These are phyloP conservation scores for Andrena praecox DNA, from an alignment of 2,888 invertebrate genomes.

Conservation along the genomic window DNA sequence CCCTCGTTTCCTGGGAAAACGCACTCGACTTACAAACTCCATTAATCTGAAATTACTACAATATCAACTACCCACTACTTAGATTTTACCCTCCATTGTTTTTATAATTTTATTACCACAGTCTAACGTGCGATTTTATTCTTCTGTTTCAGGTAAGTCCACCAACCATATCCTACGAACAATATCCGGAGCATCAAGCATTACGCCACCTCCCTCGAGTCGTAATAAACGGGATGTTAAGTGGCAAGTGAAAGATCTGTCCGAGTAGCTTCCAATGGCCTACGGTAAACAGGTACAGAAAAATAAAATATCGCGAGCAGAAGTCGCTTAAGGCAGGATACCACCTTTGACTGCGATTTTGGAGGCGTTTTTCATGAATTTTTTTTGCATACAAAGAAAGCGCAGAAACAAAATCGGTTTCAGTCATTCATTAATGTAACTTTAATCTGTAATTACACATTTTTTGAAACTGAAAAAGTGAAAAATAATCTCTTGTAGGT, in stretches of 20 bases:
- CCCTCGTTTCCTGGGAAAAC: too few relatives aligned
- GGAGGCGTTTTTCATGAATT: too few relatives aligned
- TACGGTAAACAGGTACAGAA: conserved; percentile 43
- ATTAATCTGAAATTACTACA: neutral
- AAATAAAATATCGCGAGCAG: conserved; percentile 25
- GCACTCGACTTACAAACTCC: neutral
- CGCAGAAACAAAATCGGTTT: too few relatives aligned
- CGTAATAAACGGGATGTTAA: conserved; percentile 14
- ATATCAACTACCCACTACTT: neutral
- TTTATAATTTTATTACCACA: neutral
- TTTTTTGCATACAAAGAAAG: too few relatives aligned
- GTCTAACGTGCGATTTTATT: conserved; percentile 54
- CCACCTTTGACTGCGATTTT: too few relatives aligned
- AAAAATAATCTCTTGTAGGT: too few relatives aligned
- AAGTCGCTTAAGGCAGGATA: too few relatives aligned
- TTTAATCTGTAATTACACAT: too few relatives aligned
- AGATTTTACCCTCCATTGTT: neutral
- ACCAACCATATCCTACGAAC: conserved; percentile 33
- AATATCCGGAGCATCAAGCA: conserved; percentile 11
- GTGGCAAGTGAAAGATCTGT: neutral
- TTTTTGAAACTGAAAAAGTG: too few relatives aligned
- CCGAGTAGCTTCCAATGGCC: conserved; percentile 28
- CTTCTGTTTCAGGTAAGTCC: conserved; percentile 76
- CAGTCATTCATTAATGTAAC: too few relatives aligned
- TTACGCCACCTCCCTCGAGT: conserved; percentile 56